Evolutionary conservation across 2,113 vertebrate species (phyloP).

Genomic region (Patagioenas fasciata): DNA sequence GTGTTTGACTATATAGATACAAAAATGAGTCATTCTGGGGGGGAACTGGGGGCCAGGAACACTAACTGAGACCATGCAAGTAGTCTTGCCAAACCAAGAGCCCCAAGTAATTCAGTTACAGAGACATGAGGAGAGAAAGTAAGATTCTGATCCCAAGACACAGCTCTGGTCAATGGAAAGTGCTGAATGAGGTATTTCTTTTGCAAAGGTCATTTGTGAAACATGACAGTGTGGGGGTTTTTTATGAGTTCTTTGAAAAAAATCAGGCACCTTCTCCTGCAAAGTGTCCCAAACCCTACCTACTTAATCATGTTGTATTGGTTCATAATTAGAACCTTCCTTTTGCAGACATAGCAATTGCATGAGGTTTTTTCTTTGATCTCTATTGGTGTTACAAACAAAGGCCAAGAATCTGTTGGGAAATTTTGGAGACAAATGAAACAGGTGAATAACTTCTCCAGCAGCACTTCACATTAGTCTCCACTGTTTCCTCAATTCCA

Average conservation of each 20-base stretch:
- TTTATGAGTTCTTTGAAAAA: not conserved
- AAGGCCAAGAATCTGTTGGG: not conserved
- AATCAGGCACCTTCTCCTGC: not conserved
- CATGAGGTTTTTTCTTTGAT: not conserved
- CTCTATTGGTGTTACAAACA: not conserved
- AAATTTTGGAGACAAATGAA: not conserved
- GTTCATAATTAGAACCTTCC: not conserved
- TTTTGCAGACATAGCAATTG: not conserved
- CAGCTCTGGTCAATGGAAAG: not conserved
- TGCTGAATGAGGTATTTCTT: not conserved
- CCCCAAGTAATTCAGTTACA: not conserved
- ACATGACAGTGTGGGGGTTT: not conserved
- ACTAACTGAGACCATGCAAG: not conserved
- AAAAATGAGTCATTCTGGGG: not conserved
- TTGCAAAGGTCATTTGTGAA: not conserved
- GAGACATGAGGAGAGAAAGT: not conserved
- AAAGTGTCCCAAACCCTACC: not conserved
- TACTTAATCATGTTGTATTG: not conserved
- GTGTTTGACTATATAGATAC: not conserved
- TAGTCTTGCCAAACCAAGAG: not conserved
- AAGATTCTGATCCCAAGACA: not conserved
- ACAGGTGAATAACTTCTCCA: not conserved
- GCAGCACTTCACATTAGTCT: not conserved
- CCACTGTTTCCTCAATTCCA: not conserved
- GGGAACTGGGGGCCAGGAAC: accelerated